Base-by-base conservation (phyloP, 2,888 invertebrate species). In the Cryptocephalus primarius region DNA sequence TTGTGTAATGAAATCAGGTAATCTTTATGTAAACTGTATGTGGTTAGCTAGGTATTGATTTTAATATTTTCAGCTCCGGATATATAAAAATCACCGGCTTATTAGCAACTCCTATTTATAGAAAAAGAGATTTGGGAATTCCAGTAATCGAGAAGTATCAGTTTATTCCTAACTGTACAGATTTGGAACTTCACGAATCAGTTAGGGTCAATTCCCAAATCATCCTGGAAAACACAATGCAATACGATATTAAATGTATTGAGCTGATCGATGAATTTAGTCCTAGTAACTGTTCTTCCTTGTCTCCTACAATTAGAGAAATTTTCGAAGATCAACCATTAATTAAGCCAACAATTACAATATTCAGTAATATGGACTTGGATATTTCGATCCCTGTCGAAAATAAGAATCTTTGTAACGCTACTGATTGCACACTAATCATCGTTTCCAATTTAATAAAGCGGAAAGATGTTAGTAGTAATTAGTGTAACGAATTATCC, bases 71-170 rank as follows among this genome's bases (percentile, higher is more conserved):
- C 50, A 76, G 80, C 52, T 78, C 83, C 46, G 88, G 88, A 41
- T 88, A 87, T 48, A 82, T 90, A 1, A 84, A 87, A 69, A 72
- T 91, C 8, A 76, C 80, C 44, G 89, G 88, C 3, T 71, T 91
- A 0, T 80, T 83, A 55, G 86, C 87, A n/a, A n/a, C n/a, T n/a
- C n/a, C n/a, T n/a, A n/a, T n/a, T n/a, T n/a, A n/a, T n/a, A n/a
- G n/a, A n/a, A n/a, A n/a, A n/a, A n/a, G n/a, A n/a, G n/a, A n/a
- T n/a, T n/a, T n/a, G n/a, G n/a, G n/a, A n/a, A n/a, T n/a, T n/a
- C n/a, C n/a, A n/a, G n/a, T n/a, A n/a, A n/a, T n/a, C n/a, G n/a
- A n/a, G n/a, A n/a, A n/a, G n/a, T n/a, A n/a, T n/a, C n/a, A n/a
- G n/a, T n/a, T n/a, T n/a, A n/a, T n/a, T n/a, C n/a, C n/a, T n/a